A percentile compares a stretch with the other conserved stretches of the same genome.
Evolutionary conservation across 2,113 vertebrate species (phyloP).

Genomic region (Actenoides lindsayi): DNA sequence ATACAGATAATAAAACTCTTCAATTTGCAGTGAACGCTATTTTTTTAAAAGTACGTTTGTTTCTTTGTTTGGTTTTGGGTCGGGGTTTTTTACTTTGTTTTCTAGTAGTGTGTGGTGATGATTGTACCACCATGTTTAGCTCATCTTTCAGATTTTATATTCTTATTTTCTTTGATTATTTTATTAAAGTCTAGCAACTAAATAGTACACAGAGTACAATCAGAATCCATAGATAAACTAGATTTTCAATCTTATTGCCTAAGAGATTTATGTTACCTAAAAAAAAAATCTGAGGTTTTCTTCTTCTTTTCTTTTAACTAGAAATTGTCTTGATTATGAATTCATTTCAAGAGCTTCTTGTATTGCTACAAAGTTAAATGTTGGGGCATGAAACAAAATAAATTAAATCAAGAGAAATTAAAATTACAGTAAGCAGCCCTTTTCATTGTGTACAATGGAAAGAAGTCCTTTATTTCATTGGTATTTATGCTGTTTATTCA

Average conservation of each 20-base stretch:
- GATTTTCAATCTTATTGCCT: neutral
- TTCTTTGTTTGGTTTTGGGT: neutral
- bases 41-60: neutral
- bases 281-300: neutral
- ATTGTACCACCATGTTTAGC: neutral
- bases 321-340: neutral
- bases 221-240: neutral
- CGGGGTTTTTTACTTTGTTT: neutral
- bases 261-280: neutral
- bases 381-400: neutral
- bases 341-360: neutral
- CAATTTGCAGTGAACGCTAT: neutral
- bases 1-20: neutral
- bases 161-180: neutral
- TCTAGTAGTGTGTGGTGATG: neutral
- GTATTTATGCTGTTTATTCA: neutral
- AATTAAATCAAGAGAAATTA: neutral
- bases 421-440: neutral
- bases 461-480: neutral
- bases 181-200: neutral
- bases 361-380: neutral
- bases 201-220: neutral
- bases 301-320: neutral
- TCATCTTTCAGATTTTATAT: neutral
- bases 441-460: neutral